These are phyloP conservation scores for Tichodroma muraria DNA, from an alignment of 2,113 vertebrate species.

Conservation along the genomic window DNA sequence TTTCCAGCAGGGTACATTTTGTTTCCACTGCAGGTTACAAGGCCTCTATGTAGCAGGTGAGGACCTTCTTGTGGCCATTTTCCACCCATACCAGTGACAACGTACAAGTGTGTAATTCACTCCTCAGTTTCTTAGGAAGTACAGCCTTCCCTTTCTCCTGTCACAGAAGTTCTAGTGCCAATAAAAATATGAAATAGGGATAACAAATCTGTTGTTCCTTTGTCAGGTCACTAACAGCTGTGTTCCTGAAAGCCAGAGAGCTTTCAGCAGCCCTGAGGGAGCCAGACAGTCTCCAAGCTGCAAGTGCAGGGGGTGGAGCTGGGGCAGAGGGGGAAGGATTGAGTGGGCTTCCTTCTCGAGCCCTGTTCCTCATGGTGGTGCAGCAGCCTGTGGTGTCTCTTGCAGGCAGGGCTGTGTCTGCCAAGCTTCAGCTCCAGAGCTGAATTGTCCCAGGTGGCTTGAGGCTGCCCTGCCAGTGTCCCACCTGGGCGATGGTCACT, in stretches of 20 bases:
- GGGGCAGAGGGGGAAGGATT: not conserved
- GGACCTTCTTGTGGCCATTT: not conserved
- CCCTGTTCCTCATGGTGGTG: not conserved
- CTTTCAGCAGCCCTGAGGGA: not conserved
- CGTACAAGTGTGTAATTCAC: not conserved
- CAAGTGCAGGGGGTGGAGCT: not conserved
- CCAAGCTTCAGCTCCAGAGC: not conserved
- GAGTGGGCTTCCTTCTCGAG: accelerated
- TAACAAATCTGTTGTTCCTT: not conserved
- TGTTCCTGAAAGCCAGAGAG: not conserved
- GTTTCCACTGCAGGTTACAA: not conserved
- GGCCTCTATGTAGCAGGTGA: accelerated
- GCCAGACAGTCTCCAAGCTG: accelerated
- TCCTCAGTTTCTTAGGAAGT: not conserved
- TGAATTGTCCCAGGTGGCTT: not conserved
- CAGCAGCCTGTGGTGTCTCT: not conserved
- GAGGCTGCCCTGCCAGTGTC: not conserved
- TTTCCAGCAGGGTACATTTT: not conserved
- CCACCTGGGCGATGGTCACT: not conserved
- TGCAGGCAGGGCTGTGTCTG: not conserved
- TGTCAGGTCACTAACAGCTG: not conserved
- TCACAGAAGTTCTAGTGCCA: not conserved
- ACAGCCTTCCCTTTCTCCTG: not conserved
- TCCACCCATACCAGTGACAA: accelerated
- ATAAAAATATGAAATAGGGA: not conserved